Evolutionary conservation across 2,113 vertebrate genomes (phyloP).

Genomic region (Equus przewalskii): DNA sequence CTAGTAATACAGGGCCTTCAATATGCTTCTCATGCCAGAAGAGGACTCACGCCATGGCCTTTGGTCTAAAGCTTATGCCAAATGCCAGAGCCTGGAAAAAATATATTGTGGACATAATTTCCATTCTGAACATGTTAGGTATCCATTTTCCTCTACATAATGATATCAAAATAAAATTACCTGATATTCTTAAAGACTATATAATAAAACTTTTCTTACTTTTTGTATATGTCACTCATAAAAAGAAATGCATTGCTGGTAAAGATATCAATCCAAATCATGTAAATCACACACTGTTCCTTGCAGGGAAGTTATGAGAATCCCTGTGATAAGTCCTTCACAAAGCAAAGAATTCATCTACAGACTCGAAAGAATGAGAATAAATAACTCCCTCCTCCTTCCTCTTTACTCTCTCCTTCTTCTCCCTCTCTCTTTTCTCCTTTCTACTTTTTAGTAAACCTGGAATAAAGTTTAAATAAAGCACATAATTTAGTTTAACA

Average conservation of each 20-base stretch:
- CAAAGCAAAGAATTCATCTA: conserved; percentile 3
- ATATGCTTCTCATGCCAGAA: not conserved
- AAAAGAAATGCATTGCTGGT: conserved; percentile 8
- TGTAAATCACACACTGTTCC: not conserved
- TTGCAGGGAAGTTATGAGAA: not conserved
- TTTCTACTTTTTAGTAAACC: not conserved
- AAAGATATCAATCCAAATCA: conserved; percentile 25
- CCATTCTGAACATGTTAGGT: not conserved
- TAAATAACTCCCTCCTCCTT: not conserved
- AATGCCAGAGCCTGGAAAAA: not conserved
- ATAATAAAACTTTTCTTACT: not conserved
- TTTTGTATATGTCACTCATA: not conserved
- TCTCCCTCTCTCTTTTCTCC: not conserved
- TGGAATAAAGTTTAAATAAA: not conserved
- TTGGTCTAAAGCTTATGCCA: not conserved
- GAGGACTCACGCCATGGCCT: not conserved
- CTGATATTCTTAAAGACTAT: not conserved
- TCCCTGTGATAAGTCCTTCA: not conserved
- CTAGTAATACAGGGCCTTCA: not conserved
- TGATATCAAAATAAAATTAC: conserved; percentile 23
- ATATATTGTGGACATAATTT: not conserved
- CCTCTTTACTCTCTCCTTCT: not conserved
- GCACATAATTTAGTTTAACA: not conserved
- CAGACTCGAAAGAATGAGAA: not conserved
- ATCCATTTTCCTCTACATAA: not conserved